phyloP scores from a whole-genome alignment of 2,797 vertebrate species.

The Phrynocephalus vlangalii region DNA sequence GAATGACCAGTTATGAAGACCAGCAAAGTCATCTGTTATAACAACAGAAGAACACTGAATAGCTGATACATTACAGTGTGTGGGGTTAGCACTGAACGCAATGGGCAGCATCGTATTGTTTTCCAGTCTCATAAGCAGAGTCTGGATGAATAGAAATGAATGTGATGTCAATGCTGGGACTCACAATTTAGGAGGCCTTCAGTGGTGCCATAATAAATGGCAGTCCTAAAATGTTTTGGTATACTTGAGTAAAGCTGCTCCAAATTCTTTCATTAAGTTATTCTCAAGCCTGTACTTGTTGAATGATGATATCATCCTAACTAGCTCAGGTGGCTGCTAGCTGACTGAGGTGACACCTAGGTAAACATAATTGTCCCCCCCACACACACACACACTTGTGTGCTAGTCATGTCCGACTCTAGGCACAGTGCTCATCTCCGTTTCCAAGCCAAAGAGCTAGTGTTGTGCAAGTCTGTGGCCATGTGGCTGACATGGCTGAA shows the following conservation, averaged over 20 bases:
- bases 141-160: not conserved
- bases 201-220: not conserved
- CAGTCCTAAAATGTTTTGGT: not conserved
- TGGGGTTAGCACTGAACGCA: not conserved
- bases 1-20: constrained; percentile 4
- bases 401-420: no score
- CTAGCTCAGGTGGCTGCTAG: no score
- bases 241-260: not conserved
- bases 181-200: not conserved
- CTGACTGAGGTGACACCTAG: no score
- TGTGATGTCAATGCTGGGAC: not conserved
- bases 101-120: not conserved
- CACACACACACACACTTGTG: no score
- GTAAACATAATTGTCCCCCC: no score
- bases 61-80: not conserved
- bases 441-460: no score
- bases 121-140: not conserved
- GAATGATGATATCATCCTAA: no score
- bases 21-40: not conserved
- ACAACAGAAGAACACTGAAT: not conserved
- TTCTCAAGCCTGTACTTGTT: no score
- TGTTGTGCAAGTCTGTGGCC: no score
- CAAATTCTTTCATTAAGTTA: no score
- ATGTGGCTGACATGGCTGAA: no score
- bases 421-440: no score